Percentiles rank a stretch among this genome's conserved stretches.
phyloP scores from a whole-genome alignment of 2,888 invertebrate species.

The Spialia ferax region DNA sequence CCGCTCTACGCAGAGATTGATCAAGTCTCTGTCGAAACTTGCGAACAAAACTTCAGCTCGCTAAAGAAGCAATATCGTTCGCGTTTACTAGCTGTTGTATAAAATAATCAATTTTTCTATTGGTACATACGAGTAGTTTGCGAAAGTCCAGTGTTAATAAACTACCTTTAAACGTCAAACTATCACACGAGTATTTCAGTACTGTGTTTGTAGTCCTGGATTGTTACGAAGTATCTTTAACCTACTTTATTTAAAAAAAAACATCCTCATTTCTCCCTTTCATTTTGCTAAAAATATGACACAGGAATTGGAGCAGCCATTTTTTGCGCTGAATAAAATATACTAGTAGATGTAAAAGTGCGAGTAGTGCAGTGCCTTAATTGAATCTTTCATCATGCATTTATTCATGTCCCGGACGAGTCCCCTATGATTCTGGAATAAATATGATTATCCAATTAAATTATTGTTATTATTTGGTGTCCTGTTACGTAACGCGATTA shows the following conservation, averaged over 20 bases:
- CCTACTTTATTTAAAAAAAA: not conserved
- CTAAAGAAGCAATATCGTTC: too few relatives aligned
- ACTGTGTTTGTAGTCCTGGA: not conserved
- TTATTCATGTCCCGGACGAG: constrained; percentile 5
- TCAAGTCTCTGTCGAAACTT: too few relatives aligned
- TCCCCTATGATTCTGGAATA: constrained; percentile 15
- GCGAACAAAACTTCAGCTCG: too few relatives aligned
- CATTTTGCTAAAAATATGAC: not conserved
- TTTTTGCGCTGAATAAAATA: not conserved
- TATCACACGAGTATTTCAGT: too few relatives aligned
- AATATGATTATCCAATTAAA: constrained; percentile 26
- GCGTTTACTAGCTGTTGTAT: too few relatives aligned
- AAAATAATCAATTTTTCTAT: too few relatives aligned
- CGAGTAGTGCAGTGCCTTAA: not conserved
- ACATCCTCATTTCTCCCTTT: too few relatives aligned
- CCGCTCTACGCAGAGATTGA: too few relatives aligned
- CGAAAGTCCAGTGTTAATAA: too few relatives aligned
- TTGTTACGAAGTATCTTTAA: not conserved
- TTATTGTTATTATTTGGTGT: constrained; percentile 24
- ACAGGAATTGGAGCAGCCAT: not conserved
- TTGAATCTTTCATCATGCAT: constrained; percentile 14
- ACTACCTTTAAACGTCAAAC: too few relatives aligned
- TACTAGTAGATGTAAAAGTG: not conserved
- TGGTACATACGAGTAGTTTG: too few relatives aligned
- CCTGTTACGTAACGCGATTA: constrained; percentile 17